These are phyloP conservation scores for Polypedilum vanderplanki DNA, from an alignment of 1,140 invertebrate genomes.

Conservation along the genomic window DNA sequence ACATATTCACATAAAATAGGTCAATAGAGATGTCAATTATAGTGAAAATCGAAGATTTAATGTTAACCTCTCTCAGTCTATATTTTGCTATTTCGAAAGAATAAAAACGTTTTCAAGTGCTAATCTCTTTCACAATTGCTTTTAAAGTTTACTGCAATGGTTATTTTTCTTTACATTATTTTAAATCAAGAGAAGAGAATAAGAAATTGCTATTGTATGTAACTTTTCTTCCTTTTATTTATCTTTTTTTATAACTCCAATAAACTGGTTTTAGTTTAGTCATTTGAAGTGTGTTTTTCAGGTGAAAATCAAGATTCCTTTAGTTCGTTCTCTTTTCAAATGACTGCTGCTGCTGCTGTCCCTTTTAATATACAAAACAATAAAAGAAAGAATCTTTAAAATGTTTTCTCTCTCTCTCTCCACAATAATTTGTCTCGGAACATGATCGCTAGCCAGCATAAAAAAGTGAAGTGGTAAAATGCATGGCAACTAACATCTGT, in stretches of 20 bases:
- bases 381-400: neutral
- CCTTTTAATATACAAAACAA: neutral
- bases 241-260: constrained; percentile 8
- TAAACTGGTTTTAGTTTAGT: neutral
- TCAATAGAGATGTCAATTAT: neutral
- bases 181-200: neutral
- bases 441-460: neutral
- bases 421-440: constrained; percentile 20
- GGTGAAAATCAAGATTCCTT: neutral
- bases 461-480: neutral
- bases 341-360: neutral
- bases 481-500: constrained; percentile 8
- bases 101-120: no score
- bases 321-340: neutral
- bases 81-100: no score
- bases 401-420: no score
- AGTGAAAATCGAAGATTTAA: no score
- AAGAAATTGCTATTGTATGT: neutral
- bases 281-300: neutral
- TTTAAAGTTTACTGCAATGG: no score
- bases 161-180: no score
- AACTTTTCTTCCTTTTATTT: no score
- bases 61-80: no score
- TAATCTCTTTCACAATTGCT: no score
- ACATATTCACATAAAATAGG: neutral